These are phyloP conservation scores for Drosophila vallismaia DNA, from an alignment of 2,888 invertebrate genomes.

Conservation along the genomic window DNA sequence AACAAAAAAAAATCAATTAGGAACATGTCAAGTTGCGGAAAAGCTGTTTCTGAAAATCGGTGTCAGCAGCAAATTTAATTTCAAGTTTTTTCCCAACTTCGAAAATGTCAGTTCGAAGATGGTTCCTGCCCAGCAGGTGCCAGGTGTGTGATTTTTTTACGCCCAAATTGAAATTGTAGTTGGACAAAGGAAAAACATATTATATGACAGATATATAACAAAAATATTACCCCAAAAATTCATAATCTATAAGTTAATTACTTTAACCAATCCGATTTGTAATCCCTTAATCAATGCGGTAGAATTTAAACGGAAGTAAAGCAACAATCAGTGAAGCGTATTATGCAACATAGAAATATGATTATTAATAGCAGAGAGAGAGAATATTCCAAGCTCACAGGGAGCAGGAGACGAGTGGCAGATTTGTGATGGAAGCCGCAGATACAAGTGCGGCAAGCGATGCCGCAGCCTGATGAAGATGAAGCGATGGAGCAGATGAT, in stretches of 20 bases:
- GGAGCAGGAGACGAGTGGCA: conserved; percentile 10
- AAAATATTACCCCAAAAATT: no score
- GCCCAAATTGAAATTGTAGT: background rate
- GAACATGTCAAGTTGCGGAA: conserved; percentile 79
- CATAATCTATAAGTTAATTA: no score
- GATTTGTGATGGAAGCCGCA: conserved; percentile 47
- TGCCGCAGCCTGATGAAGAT: conserved; percentile 58
- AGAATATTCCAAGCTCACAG: conserved; percentile 41
- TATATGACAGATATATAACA: no score
- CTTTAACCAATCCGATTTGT: no score
- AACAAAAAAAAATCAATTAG: conserved; percentile 79
- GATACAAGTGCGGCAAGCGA: conserved; percentile 31
- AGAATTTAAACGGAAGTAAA: conserved; percentile 70
- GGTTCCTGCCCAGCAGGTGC: conserved; percentile 1
- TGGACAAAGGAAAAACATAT: no score
- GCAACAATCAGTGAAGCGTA: conserved; percentile 55
- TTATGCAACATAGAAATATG: conserved; percentile 52
- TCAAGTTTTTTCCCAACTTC: conserved; percentile 52
- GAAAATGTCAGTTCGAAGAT: conserved; percentile 18
- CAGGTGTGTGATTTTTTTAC: background rate
- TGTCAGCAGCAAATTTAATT: conserved; percentile 79
- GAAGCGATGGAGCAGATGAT: conserved; percentile 59
- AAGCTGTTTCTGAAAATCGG: conserved; percentile 78
- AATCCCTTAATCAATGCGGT: conserved; percentile 36
- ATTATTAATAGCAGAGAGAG: conserved; percentile 56